Percentiles rank a stretch among this genome's conserved stretches.
Evolutionary conservation across 2,888 invertebrate species (phyloP).

Genomic region (Eristalis arbustorum): DNA sequence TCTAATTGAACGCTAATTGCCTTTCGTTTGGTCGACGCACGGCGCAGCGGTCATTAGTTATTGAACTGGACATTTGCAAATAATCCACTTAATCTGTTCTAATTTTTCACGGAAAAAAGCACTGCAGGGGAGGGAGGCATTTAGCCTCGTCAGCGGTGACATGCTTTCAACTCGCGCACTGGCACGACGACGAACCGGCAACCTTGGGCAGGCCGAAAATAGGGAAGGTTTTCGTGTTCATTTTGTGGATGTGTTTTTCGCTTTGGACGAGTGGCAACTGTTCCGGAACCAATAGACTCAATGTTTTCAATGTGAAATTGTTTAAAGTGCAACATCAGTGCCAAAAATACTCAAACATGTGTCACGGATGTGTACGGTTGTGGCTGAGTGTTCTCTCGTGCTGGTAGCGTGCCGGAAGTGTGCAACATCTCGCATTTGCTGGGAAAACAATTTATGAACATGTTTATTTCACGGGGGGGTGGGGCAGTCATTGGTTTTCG

Average conservation of each 20-base stretch:
- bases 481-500: neutral
- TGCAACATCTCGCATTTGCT: neutral
- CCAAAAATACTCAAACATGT: neutral
- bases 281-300: conserved; percentile 41
- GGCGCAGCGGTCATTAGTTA: conserved; percentile 19
- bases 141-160: conserved; percentile 1
- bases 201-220: conserved; percentile 15
- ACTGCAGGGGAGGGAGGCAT: conserved; percentile 4
- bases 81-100: conserved; percentile 13
- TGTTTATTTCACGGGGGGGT: neutral
- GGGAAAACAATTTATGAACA: neutral
- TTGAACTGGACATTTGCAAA: conserved; percentile 6
- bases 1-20: conserved; percentile 30
- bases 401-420: neutral
- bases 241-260: conserved; percentile 11
- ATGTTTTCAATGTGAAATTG: conserved; percentile 24
- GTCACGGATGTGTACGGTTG: neutral
- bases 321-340: conserved; percentile 5
- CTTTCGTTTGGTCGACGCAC: conserved; percentile 2
- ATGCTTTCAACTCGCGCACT: neutral
- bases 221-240: conserved; percentile 3
- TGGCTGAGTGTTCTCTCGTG: neutral
- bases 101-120: neutral
- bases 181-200: neutral
- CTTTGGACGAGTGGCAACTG: conserved; percentile 29